phyloP scores from a whole-genome alignment of 2,888 invertebrate genomes.

The Zeuzera pyrina region DNA sequence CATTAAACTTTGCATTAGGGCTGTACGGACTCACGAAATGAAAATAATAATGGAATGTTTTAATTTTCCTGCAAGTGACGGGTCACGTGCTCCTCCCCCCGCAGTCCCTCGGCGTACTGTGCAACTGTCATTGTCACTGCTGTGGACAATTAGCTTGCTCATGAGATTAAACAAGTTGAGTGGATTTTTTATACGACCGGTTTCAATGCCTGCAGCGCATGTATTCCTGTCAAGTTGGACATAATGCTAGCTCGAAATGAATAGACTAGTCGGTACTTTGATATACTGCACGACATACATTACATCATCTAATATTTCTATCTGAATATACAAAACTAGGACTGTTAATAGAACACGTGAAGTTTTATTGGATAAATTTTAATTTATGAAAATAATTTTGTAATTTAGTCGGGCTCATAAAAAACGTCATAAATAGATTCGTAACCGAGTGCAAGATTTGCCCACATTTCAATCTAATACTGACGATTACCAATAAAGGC shows the following conservation, averaged over 20 bases:
- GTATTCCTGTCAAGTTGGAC: conserved; percentile 27
- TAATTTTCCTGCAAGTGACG: conserved; percentile 72
- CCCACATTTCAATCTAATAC: conserved; percentile 38
- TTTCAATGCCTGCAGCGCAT: conserved; percentile 25
- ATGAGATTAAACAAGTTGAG: conserved; percentile 63
- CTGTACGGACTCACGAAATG: conserved; percentile 22
- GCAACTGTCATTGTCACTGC: conserved; percentile 62
- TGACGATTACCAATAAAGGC: conserved; percentile 34
- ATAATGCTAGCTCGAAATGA: conserved; percentile 28
- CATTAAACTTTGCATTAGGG: no score
- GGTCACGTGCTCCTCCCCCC: conserved; percentile 59
- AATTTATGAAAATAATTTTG: no score
- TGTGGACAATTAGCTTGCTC: conserved; percentile 67
- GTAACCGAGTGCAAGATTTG: conserved; percentile 14
- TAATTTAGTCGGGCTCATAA: not conserved
- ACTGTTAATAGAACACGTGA: no score
- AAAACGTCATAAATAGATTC: not conserved
- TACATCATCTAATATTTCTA: no score
- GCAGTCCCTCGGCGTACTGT: conserved; percentile 18
- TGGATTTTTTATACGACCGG: conserved; percentile 31
- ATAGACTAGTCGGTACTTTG: conserved; percentile 22
- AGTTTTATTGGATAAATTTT: no score
- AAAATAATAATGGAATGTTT: conserved; percentile 71
- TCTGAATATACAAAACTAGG: no score
- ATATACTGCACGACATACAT: conserved; percentile 41